Percentiles rank a stretch among this genome's conserved stretches.
Evolutionary conservation across 2,113 vertebrate genomes (phyloP).

Genomic region (Brachyhypopomus occidentalis): DNA sequence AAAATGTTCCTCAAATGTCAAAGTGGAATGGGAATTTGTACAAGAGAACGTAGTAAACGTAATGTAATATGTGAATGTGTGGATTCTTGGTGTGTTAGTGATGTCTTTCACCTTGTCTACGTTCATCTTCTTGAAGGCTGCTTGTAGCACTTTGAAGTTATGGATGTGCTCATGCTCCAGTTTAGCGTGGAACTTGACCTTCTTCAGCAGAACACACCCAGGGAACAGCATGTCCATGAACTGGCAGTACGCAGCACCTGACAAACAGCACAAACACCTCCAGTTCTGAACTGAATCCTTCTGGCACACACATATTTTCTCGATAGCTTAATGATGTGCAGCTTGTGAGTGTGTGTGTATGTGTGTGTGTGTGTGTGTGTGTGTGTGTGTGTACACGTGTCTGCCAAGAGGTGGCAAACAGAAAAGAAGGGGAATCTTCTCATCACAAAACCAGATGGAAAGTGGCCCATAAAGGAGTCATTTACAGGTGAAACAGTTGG

Average conservation of each 20-base stretch:
- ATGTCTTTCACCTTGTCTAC: constrained; percentile 88
- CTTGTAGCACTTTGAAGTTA: constrained; percentile 96
- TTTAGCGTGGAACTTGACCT: constrained; percentile 93
- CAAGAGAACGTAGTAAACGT: too few species aligned
- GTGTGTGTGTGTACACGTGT: too few species aligned
- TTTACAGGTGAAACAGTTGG: too few species aligned
- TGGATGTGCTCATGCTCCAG: constrained; percentile 94
- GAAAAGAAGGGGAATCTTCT: too few species aligned
- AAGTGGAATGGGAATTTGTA: too few species aligned
- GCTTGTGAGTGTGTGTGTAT: too few species aligned
- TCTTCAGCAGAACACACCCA: constrained; percentile 89
- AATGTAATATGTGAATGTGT: background rate
- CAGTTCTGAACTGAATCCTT: background rate
- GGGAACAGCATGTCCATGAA: constrained; percentile 99
- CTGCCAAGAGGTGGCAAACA: background rate
- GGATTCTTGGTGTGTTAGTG: background rate
- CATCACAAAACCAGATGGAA: too few species aligned
- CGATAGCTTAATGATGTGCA: too few species aligned
- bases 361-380: background rate
- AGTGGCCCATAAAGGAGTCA: too few species aligned
- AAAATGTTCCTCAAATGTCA: too few species aligned
- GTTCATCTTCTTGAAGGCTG: constrained; percentile 93
- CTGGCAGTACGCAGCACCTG: constrained; percentile 92
- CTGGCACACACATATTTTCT: too few species aligned
- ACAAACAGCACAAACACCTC: background rate